phyloP scores from a whole-genome alignment of 1,140 invertebrate genomes.

The Campoletis sonorensis region DNA sequence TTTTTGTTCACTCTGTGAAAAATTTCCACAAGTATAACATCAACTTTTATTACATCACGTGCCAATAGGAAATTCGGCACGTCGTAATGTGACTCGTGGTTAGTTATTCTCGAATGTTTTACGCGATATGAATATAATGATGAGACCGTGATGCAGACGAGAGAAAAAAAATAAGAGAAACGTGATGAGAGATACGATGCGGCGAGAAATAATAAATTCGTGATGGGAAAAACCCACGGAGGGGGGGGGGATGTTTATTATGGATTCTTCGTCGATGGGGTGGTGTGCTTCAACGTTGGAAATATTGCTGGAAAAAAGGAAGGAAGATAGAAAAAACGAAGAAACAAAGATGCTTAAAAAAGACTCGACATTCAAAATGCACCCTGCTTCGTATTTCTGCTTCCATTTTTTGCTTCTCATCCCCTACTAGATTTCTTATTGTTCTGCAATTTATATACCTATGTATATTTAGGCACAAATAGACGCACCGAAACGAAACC shows the following conservation, averaged over 20 bases:
- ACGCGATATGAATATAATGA: slow-evolving; percentile 43
- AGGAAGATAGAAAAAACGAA: neutral
- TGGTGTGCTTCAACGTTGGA: neutral
- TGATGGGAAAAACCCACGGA: neutral
- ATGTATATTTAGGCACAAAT: slow-evolving; percentile 13
- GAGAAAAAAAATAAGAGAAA: neutral
- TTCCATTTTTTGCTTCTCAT: neutral
- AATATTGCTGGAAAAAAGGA: neutral
- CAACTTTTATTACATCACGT: no score
- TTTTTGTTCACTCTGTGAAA: no score
- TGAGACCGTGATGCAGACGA: slow-evolving; percentile 43
- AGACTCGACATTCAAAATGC: neutral
- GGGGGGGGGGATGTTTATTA: neutral
- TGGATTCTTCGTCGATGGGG: neutral
- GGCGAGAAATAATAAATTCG: slow-evolving; percentile 60
- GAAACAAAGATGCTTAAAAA: neutral
- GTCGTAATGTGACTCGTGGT: slow-evolving; percentile 11
- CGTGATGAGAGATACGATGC: slow-evolving; percentile 31
- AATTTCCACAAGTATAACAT: no score
- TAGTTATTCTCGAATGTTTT: neutral
- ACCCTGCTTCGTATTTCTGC: neutral
- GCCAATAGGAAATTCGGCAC: slow-evolving; percentile 5
- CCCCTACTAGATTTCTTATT: neutral
- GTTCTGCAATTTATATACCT: neutral
- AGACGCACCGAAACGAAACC: slow-evolving; percentile 34